Base-by-base conservation (phyloP, 2,113 vertebrate genomes). In the Abramis brama region DNA sequence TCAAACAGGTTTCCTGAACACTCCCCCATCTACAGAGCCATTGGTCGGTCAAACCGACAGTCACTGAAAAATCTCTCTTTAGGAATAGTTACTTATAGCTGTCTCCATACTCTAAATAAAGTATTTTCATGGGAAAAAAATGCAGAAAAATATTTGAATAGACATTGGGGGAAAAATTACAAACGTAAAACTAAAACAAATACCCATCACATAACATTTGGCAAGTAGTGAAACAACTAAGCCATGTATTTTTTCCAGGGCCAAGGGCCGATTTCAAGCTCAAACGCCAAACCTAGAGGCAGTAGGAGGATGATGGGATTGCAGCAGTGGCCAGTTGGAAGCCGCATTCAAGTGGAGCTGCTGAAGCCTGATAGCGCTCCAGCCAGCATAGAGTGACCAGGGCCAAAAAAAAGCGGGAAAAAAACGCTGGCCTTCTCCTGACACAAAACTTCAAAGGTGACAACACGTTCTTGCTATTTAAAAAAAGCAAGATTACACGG, bases 311-410 rank as follows among this genome's bases (percentile, higher is more conserved):
- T 6, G 79, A 81, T 27, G 43, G 59, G 36, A 52, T 52, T 47
- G 27, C 25, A 64, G 4, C 39, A 86, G 55, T 64, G 79, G 68
- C 70, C 85, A 86, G 59, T 76, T 39, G 55, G 78, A 74, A 82
- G 62, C 84, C 27, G n/a, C 21, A 77, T 36, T 66, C 64, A 52
- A 6, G n/a, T 33, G 27, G 71, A 57, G 13, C 81, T 76, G 85
- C 79, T 45, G 43, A 82, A 77, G 13, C 25, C 47, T 79, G 81
- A 83, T 88, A 85, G 78, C 73, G 39, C 21, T 45, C 77, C 5
- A 81, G 76, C 36, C 85, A 86, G 43, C 57, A 45, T 23, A 27
- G n/a, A 70, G 62, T 82, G 74, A 79, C 81, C 74, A 77, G 12
- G 27, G 50, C 73, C 86, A 78, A 79, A 55, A 27, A 27, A 33